A percentile compares a stretch with the other conserved stretches of the same genome.
These are phyloP conservation scores for Labroides dimidiatus DNA, from an alignment of 2,797 vertebrate genomes.

Conservation along the genomic window DNA sequence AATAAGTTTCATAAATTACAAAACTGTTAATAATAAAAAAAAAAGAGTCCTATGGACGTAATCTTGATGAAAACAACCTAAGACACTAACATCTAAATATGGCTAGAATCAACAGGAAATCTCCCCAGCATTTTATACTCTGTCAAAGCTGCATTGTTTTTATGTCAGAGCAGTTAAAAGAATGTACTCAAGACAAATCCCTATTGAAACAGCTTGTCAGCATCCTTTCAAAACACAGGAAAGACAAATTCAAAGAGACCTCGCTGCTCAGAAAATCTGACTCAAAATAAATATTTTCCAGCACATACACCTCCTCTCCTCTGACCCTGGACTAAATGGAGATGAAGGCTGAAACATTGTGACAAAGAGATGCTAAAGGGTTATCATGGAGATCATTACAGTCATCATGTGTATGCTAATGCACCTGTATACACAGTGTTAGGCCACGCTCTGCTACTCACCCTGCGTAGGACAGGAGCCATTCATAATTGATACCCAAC, in stretches of 20 bases:
- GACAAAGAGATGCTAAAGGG: conserved; percentile 30
- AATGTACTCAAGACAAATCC: too few relatives aligned
- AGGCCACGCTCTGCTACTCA: conserved; percentile 61
- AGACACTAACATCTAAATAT: too few relatives aligned
- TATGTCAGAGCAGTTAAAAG: too few relatives aligned
- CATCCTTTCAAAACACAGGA: too few relatives aligned
- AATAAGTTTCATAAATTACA: too few relatives aligned
- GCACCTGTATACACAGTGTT: conserved; percentile 62
- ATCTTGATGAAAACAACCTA: too few relatives aligned
- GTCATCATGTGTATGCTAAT: conserved; percentile 75
- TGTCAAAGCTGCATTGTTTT: too few relatives aligned
- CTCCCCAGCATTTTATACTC: too few relatives aligned
- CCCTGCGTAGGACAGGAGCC: conserved; percentile 64
- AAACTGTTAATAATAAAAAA: too few relatives aligned
- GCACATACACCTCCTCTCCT: conserved; percentile 2
- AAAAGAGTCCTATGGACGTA: too few relatives aligned
- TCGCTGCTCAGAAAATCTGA: not conserved
- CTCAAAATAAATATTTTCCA: conserved; percentile 2
- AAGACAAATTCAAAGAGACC: not conserved
- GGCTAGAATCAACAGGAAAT: too few relatives aligned
- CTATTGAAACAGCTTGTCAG: too few relatives aligned
- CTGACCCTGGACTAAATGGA: conserved; percentile 13
- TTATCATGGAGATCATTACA: conserved; percentile 60
- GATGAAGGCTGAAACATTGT: conserved; percentile 2
- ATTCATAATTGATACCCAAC: conserved; percentile 82